Conservation (phyloP, 2,797 vertebrate genomes). For the Knipowitschia caucasica region DNA sequence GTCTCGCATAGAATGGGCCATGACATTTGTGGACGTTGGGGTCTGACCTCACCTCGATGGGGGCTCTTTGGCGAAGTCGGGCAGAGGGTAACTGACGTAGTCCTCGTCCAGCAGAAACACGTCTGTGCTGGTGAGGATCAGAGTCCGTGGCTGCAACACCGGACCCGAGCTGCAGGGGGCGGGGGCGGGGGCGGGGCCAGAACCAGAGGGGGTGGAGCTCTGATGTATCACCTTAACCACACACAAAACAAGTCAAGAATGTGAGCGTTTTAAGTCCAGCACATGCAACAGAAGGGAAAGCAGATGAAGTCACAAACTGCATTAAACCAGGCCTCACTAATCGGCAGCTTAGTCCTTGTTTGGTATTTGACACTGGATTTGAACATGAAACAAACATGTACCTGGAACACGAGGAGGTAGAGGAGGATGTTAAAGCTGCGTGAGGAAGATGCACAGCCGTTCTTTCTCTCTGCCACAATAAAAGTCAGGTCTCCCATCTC, state of each 20-base stretch:
- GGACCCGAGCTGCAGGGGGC: constrained; percentile 47
- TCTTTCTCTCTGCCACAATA: constrained; percentile 88
- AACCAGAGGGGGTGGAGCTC: constrained; percentile 17
- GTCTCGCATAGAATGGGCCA: too few relatives aligned
- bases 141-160: constrained; percentile 84
- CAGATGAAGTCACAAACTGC: not conserved
- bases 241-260: not conserved
- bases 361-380: too few relatives aligned
- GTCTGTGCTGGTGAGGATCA: constrained; percentile 89
- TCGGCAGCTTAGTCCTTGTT: too few relatives aligned
- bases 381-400: constrained; percentile 45
- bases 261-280: not conserved
- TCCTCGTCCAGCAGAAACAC: constrained; percentile 94
- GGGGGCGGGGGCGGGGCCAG: constrained; percentile 14
- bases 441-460: constrained; percentile 47
- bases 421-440: constrained; percentile 88
- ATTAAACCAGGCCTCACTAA: constrained; percentile 22
- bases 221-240: constrained; percentile 69
- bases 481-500: constrained; percentile 95
- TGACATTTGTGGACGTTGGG: too few relatives aligned
- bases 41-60: constrained; percentile 67
- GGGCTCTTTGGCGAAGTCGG: constrained; percentile 94
- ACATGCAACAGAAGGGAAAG: too few relatives aligned
- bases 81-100: constrained; percentile 93
- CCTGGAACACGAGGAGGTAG: constrained; percentile 92